Base-by-base conservation (phyloP, 2,113 vertebrate genomes). In the Gadus chalcogrammus region DNA sequence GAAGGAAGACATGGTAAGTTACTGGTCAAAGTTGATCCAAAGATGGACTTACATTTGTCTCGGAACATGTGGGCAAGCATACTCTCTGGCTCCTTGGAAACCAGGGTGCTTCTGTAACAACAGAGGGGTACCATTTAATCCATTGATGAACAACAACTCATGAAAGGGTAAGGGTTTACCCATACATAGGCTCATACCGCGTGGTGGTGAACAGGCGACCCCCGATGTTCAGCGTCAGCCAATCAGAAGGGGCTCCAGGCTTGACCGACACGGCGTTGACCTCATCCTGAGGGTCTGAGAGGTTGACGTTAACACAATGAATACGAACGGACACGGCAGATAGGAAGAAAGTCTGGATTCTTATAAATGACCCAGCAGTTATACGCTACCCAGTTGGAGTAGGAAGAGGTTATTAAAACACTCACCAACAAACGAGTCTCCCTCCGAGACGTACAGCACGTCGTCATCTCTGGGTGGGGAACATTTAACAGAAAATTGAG, bases 41-140 rank as follows among this genome's bases (percentile, higher is more conserved):
- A 20, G 17, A 24, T 22, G 15, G 16, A 35, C 89, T 88, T 76
- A 98, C 97, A 95, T 92, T 93, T 97, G 79, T 96, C 95, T 83
- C 93, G 89, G 81, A 99, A 99, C 97, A 99, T 99, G 83, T 95
- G 95, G 53, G 97, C 95, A 74, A 99, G 88, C 97, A 99, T 98
- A 67, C 97, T 98, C 77, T 98, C 96, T 0, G 97, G 96, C 66
- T 98, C 97, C 81, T 99, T 99, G 86, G 94, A 98, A 82, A 99
- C 97, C 89, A 99, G 90, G 63, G 97, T 99, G 88, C 95, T 98
- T 92, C 97, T 99, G 82, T 77, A 73, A 75, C 85, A 74, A 55
- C 0, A 73, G 0, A 59, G 31, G 55, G 12, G 9, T 15, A 48
- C 48, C 22, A 20, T 9, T 48, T 48, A 62, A 62, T 27, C 12